phyloP scores from a whole-genome alignment of 2,113 vertebrate species.

The Probosciger aterrimus region DNA sequence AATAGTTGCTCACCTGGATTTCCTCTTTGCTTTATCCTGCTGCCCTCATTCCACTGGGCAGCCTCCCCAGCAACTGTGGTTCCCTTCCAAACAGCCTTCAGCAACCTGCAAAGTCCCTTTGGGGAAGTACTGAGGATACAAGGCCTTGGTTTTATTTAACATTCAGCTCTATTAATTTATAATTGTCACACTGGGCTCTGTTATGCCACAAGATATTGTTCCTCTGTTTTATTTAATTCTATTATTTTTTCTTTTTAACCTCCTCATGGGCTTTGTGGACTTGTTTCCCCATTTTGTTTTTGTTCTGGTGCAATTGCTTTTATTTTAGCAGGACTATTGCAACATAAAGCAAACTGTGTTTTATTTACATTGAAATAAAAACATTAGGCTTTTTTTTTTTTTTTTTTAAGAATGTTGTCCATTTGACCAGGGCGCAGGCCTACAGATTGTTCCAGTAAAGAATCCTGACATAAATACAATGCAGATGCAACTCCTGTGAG shows the following conservation, averaged over 20 bases:
- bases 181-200: not conserved
- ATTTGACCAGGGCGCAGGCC: not conserved
- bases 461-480: not conserved
- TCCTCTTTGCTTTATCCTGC: not conserved
- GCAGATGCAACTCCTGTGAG: not conserved
- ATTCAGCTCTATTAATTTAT: not conserved
- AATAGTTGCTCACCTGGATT: not conserved
- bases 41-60: not conserved
- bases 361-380: not conserved
- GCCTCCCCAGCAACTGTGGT: accelerated
- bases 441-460: not conserved
- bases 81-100: not conserved
- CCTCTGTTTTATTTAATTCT: not conserved
- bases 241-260: not conserved
- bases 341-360: accelerated
- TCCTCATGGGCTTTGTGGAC: accelerated
- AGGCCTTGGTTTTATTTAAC: not conserved
- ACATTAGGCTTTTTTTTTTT: not conserved
- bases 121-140: not conserved
- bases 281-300: not conserved
- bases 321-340: not conserved
- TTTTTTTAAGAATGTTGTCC: not conserved
- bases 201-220: not conserved
- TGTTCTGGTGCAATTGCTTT: not conserved
- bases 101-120: not conserved